phyloP scores from a whole-genome alignment of 2,113 vertebrate genomes.

The Symphodus melops region DNA sequence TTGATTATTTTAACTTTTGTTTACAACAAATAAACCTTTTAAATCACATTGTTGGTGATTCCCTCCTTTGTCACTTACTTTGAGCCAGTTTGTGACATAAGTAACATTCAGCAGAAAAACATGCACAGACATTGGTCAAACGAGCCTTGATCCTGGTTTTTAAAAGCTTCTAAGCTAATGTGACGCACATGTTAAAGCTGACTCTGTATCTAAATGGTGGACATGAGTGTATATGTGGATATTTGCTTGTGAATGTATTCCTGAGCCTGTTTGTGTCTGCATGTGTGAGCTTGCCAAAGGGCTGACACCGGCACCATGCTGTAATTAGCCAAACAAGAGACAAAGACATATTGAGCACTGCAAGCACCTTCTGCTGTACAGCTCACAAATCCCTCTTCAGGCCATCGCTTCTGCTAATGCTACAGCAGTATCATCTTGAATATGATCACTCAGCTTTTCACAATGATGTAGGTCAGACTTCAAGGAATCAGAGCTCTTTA shows the following conservation, averaged over 20 bases:
- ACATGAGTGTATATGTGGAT: background rate
- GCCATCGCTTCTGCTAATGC: constrained; percentile 50
- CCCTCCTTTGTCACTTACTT: too few species aligned
- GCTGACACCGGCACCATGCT: constrained; percentile 63
- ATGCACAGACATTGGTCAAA: too few species aligned
- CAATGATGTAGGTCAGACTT: background rate
- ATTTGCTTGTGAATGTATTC: background rate
- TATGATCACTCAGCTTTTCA: background rate
- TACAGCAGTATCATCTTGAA: constrained; percentile 10
- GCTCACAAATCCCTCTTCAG: constrained; percentile 48
- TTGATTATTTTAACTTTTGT: too few species aligned
- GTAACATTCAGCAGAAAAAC: too few species aligned
- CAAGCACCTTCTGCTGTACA: constrained; percentile 69
- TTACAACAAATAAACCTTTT: too few species aligned
- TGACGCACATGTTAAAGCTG: too few species aligned
- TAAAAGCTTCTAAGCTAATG: too few species aligned
- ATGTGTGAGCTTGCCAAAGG: constrained; percentile 49
- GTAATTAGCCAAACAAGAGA: constrained; percentile 64
- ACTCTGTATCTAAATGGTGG: background rate
- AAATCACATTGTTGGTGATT: too few species aligned
- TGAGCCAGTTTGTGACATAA: too few species aligned
- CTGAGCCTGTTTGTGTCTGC: background rate
- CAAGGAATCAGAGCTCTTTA: too few species aligned
- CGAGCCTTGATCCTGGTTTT: too few species aligned
- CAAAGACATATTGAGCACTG: constrained; percentile 71